phyloP scores from a whole-genome alignment of 1,140 invertebrate genomes.

The Popillia japonica region DNA sequence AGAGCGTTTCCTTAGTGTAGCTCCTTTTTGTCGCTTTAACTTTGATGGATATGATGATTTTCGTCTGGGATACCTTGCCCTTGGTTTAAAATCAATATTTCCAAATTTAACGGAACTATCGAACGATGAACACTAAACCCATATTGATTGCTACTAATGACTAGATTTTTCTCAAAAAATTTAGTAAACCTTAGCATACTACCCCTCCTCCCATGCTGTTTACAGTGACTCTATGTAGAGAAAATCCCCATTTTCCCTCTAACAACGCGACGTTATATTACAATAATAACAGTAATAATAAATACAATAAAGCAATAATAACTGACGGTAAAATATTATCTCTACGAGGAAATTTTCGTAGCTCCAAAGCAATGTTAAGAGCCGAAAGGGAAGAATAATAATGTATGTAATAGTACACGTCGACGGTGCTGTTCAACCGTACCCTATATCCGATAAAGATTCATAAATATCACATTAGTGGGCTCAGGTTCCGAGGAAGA shows the following conservation, averaged over 20 bases:
- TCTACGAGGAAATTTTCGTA: not conserved
- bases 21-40: no score
- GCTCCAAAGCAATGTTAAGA: conserved; percentile 19
- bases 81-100: no score
- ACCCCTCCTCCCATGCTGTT: no score
- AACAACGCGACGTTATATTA: not conserved
- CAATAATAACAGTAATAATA: conserved; percentile 31
- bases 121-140: no score
- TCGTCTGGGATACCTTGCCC: no score
- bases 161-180: no score
- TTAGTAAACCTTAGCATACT: no score
- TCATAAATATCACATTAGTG: conserved; percentile 56
- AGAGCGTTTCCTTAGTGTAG: no score
- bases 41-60: no score
- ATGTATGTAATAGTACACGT: conserved; percentile 46
- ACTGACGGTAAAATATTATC: conserved; percentile 12
- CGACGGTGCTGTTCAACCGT: conserved; percentile 41
- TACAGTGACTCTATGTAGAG: not conserved
- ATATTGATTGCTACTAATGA: no score
- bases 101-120: no score
- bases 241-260: not conserved
- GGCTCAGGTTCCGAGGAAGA: conserved; percentile 46
- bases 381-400: conserved; percentile 40
- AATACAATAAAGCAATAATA: conserved; percentile 27
- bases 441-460: conserved; percentile 52